Conservation (phyloP, 2,797 vertebrate species). For the Danio choprae region DNA sequence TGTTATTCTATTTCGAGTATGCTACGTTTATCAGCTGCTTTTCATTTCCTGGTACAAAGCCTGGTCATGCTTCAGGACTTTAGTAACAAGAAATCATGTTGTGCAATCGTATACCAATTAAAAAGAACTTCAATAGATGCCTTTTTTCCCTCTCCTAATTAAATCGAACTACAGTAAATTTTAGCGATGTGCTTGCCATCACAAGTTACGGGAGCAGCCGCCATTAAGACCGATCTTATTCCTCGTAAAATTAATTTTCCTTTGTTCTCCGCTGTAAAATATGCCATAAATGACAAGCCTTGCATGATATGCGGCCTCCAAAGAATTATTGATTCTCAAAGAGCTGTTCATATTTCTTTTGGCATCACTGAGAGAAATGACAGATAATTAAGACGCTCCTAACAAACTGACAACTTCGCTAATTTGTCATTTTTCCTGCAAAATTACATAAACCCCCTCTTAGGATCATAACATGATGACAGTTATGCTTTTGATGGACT, state of each 20-base stretch:
- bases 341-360: background rate
- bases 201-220: constrained; percentile 51
- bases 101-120: constrained; percentile 76
- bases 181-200: constrained; percentile 59
- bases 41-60: constrained; percentile 68
- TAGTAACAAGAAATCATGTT: constrained; percentile 67
- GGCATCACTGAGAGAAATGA: constrained; percentile 24
- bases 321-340: constrained; percentile 34
- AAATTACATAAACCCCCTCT: constrained; percentile 33
- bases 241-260: constrained; percentile 42
- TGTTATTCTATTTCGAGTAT: constrained; percentile 40
- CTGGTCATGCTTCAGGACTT: constrained; percentile 69
- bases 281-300: constrained; percentile 28
- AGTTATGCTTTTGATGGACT: constrained; percentile 38
- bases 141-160: constrained; percentile 66
- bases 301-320: constrained; percentile 1
- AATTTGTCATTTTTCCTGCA: constrained; percentile 41
- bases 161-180: constrained; percentile 77
- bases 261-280: constrained; percentile 64
- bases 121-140: constrained; percentile 63
- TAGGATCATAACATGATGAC: constrained; percentile 19
- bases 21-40: constrained; percentile 61
- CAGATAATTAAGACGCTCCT: constrained; percentile 36
- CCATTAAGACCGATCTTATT: constrained; percentile 55
- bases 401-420: constrained; percentile 32